phyloP scores from a whole-genome alignment of 2,888 invertebrate genomes.

The Idaea aversata region DNA sequence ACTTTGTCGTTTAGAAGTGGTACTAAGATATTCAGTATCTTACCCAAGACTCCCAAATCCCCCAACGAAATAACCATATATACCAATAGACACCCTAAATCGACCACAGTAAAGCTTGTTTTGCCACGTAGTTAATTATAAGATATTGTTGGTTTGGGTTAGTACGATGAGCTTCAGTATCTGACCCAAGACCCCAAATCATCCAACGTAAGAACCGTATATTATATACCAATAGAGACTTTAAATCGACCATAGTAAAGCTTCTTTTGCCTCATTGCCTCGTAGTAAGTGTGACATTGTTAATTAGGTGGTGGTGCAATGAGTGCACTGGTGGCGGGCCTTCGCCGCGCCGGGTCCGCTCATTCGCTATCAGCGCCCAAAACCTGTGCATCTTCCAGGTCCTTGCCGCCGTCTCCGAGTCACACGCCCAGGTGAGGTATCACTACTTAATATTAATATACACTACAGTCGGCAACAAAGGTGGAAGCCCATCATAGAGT shows the following conservation, averaged over 20 bases:
- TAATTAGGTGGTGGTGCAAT: slow-evolving; percentile 64
- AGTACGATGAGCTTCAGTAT: neutral
- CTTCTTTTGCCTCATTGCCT: neutral
- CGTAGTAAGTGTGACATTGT: slow-evolving; percentile 8
- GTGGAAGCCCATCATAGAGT: too few relatives aligned
- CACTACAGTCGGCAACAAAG: too few relatives aligned
- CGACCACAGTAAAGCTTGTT: too few relatives aligned
- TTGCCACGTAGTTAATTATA: too few relatives aligned
- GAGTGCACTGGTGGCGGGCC: slow-evolving; percentile 73
- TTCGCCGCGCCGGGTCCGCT: slow-evolving; percentile 74
- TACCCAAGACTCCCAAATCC: too few relatives aligned
- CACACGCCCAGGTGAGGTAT: slow-evolving; percentile 82
- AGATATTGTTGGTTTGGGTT: too few relatives aligned
- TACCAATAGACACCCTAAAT: too few relatives aligned
- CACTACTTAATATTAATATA: neutral
- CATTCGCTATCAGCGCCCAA: slow-evolving; percentile 74
- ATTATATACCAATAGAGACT: too few relatives aligned
- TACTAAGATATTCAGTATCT: too few relatives aligned
- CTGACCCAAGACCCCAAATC: neutral
- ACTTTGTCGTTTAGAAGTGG: too few relatives aligned
- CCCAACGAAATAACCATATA: neutral
- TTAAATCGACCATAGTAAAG: too few relatives aligned
- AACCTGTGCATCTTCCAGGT: slow-evolving; percentile 80
- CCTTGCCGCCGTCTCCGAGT: slow-evolving; percentile 88
- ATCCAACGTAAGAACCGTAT: neutral